Evolutionary conservation across 2,888 invertebrate genomes (phyloP), one percentile per base, ranked within the genome.

Genomic region (Hymenopus coronatus): DNA sequence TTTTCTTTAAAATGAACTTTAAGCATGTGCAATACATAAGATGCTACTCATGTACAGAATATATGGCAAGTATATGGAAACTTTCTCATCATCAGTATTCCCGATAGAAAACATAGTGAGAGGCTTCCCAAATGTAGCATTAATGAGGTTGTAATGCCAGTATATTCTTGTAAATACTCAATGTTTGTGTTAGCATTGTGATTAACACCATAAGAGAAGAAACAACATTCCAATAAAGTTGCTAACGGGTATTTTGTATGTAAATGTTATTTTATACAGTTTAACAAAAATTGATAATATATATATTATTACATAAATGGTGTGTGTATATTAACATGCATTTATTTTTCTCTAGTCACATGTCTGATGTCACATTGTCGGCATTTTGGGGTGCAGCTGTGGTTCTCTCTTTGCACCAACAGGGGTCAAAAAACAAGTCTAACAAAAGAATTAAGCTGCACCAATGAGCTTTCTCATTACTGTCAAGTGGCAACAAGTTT

Each of bases 221-320:
- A 70, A 70, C 54, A 70, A 70, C 54, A 87, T 87, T 87, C 87
- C 87, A 87, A 87, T 87, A 87, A 87, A 87, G 82, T 85, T 87
- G 70, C 40, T 82, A 87, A 87, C 87, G 87, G 87, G 87, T 87
- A 87, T 87, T 87, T 87, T 87, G 82, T 87, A 87, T 82, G 81
- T 82, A 87, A 28, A 82, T 87, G 87, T 87, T 40, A 33, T 87
- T 82, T 81, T 87, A 30, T 81, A 81, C 54, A 70, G 54, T 70
- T 70, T 20, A 20, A 70, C 20, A 70, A 70, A 70, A 70, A 70
- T 70, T 70, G 54, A 70, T 70, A 20, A 70, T 70, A 70, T 70
- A 20, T 54, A 70, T 70, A 70, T 15, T 70, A 70, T 20, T 70
- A 20, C 25, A 70, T 70, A 70, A 70, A 70, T 70, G 20, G 54